Evolutionary conservation across 2,888 invertebrate species (phyloP).

Genomic region (Glyphotaelius pellucidus): DNA sequence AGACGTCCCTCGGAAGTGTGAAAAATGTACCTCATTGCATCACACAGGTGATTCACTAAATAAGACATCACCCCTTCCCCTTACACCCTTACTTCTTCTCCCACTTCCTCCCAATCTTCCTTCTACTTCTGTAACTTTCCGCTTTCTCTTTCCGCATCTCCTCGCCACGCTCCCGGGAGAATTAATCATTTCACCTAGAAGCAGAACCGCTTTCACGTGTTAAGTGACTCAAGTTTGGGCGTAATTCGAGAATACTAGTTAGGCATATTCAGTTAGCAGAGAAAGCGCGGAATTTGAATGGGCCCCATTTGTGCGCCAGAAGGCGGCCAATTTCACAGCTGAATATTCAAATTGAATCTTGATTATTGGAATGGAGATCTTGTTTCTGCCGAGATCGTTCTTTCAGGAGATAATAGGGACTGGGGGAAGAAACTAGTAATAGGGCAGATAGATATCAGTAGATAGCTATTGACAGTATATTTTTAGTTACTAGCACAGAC

Average conservation of each 20-base stretch:
- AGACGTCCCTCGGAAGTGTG: conserved; percentile 2
- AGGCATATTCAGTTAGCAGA: background rate
- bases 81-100: background rate
- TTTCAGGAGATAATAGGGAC: too few relatives aligned
- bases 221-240: conserved; percentile 10
- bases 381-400: too few relatives aligned
- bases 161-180: background rate
- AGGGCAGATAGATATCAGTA: background rate
- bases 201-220: background rate
- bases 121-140: background rate
- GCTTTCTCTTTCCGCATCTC: background rate
- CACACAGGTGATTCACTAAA: conserved; percentile 12
- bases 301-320: background rate
- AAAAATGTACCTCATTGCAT: background rate
- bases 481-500: too few relatives aligned
- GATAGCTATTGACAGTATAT: background rate
- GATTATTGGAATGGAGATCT: background rate
- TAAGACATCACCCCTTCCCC: too few relatives aligned
- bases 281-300: background rate
- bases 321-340: background rate
- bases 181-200: conserved; percentile 6
- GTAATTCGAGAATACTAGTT: conserved; percentile 8
- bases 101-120: background rate
- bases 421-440: background rate
- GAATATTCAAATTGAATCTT: background rate